These are phyloP conservation scores for Euwallacea fornicatus DNA, from an alignment of 1,140 invertebrate genomes.

Conservation along the genomic window DNA sequence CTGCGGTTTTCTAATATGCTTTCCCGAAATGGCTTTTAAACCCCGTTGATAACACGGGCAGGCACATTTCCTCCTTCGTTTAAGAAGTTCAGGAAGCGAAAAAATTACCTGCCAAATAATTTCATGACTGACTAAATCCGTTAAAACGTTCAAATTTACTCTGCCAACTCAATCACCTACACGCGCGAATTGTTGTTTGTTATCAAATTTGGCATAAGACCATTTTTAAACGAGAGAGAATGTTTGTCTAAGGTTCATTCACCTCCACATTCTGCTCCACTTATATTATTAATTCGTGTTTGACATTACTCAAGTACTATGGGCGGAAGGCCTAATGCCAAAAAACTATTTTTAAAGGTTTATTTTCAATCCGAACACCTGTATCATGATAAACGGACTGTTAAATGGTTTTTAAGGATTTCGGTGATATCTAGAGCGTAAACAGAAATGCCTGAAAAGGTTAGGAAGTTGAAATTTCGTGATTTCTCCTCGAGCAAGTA, in stretches of 20 bases:
- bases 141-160: background rate
- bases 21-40: slow-evolving; percentile 25
- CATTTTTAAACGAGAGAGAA: slow-evolving; percentile 14
- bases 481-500: too few species aligned
- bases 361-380: slow-evolving; percentile 17
- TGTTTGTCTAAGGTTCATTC: slow-evolving; percentile 14
- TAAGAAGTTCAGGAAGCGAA: too few species aligned
- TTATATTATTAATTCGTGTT: slow-evolving; percentile 20
- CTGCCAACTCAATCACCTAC: slow-evolving; percentile 1
- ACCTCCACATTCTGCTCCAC: slow-evolving; percentile 18
- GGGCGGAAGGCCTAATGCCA: slow-evolving; percentile 6
- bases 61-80: too few species aligned
- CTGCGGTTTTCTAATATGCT: slow-evolving; percentile 35
- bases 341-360: slow-evolving; percentile 17
- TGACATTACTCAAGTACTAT: slow-evolving; percentile 12
- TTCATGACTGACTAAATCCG: too few species aligned
- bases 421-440: too few species aligned
- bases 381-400: background rate
- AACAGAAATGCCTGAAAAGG: too few species aligned
- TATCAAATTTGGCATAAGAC: slow-evolving; percentile 21
- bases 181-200: slow-evolving; percentile 9
- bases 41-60: too few species aligned
- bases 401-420: too few species aligned
- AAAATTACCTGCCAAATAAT: too few species aligned
- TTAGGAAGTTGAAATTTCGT: too few species aligned